Evolutionary conservation across 2,888 invertebrate genomes (phyloP).

Genomic region (Napeogenes inachia): DNA sequence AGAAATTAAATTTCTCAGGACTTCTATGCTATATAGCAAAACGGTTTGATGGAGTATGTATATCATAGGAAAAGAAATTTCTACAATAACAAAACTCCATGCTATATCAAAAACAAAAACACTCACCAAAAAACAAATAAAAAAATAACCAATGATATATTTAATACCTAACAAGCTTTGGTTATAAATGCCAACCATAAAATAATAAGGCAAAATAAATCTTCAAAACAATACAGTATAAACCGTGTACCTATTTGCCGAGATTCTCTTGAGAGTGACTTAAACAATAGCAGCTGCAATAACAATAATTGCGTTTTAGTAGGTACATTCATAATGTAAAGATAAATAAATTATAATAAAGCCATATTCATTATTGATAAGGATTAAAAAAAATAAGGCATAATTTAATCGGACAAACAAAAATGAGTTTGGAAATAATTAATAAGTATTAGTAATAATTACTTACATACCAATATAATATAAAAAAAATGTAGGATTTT

Average conservation of each 20-base stretch:
- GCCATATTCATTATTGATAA: conserved; percentile 17
- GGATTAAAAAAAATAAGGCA: conserved; percentile 18
- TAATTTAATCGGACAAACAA: neutral
- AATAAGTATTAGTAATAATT: too few species aligned
- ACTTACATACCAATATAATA: too few species aligned
- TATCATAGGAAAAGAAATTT: conserved; percentile 13
- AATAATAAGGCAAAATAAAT: conserved; percentile 28
- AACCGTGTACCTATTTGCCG: conserved; percentile 72
- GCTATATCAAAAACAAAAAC: conserved; percentile 25
- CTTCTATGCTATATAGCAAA: too few species aligned
- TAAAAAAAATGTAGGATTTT: too few species aligned
- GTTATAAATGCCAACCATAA: conserved; percentile 13
- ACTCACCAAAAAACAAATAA: conserved; percentile 23
- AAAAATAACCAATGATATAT: conserved; percentile 20
- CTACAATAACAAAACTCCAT: conserved; percentile 22
- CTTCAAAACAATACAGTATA: conserved; percentile 60
- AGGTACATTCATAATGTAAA: conserved; percentile 39
- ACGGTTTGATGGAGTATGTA: too few species aligned
- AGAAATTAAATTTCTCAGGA: conserved; percentile 12
- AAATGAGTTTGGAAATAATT: neutral
- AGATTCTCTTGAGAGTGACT: conserved; percentile 73
- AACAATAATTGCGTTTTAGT: conserved; percentile 58
- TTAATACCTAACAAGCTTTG: conserved; percentile 23
- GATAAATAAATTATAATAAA: conserved; percentile 22
- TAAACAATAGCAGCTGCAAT: conserved; percentile 77